Base-by-base conservation (phyloP, 2,113 vertebrate genomes). In the Anarhynchus alexandrinus region DNA sequence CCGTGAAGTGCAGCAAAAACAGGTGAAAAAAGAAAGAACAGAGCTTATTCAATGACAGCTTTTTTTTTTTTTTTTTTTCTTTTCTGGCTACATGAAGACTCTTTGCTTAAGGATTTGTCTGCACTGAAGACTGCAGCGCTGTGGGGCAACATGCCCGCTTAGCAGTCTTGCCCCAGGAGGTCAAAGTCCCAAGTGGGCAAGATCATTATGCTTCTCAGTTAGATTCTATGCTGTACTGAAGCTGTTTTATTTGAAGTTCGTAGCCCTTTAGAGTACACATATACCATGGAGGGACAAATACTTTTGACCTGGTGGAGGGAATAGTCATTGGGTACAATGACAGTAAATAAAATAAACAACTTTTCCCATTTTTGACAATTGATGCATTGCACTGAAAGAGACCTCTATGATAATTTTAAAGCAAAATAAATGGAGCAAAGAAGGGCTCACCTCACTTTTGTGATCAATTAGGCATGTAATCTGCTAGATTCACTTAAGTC, bases 401-500 rank as follows among this genome's bases (percentile, higher is more conserved):
- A 82, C n/a, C 36, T 70, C 51, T 22, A 82, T 47, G 66, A 54
- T 91, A 84, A 90, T 96, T 97, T 59, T 79, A 71, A 91, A 97
- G 86, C 66, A 79, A 74, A 84, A 88, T 45, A 96, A 96, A 97
- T 55, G 96, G 97, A 97, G 14, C 21, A 49, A 74, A 81, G 52
- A 58, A 82, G n/a, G 20, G 7, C 23, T 82, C 47, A 45, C n/a
- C 0, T 2, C 38, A 36, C 11, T 89, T 88, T 23, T 22, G 36
- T 32, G 23, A 76, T 59, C 3, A 2, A 43, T 36, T 79, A 72
- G 52, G 32, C n/a, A 64, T 11, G 15, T 25, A 83, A 66, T 64
- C 26, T 64, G 97, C 97, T 94, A 98, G 93, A 97, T 93, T 98
- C 94, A 97, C 96, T 97, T 97, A 97, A 97, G 97, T 96, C 95